Percentiles rank a stretch among this genome's conserved stretches.
These are phyloP conservation scores for Ormyrus thymus DNA, from an alignment of 2,888 invertebrate genomes.

Conservation along the genomic window DNA sequence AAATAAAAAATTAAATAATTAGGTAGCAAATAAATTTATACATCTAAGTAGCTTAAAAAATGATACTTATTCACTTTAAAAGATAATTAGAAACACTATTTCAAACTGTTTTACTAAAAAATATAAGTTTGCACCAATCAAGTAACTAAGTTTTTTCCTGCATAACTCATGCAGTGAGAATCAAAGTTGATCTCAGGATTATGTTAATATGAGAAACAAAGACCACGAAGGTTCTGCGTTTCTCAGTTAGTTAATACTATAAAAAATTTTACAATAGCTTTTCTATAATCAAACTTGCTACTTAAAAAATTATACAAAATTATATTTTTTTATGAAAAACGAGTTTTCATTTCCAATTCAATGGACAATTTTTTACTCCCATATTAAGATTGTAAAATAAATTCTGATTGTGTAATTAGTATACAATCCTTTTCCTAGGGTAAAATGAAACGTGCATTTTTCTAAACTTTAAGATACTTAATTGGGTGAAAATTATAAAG, in stretches of 20 bases:
- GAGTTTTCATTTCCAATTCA: not conserved
- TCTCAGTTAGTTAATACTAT: slow-evolving; percentile 26
- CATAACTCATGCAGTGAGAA: slow-evolving; percentile 28
- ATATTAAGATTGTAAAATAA: not conserved
- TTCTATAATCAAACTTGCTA: slow-evolving; percentile 13
- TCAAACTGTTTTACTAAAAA: slow-evolving; percentile 5
- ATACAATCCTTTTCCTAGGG: not conserved
- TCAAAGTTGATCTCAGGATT: slow-evolving; percentile 38
- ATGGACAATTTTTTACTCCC: too few relatives aligned
- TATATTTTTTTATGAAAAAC: not conserved
- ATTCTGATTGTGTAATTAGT: not conserved
- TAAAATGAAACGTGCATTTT: not conserved
- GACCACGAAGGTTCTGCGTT: slow-evolving; percentile 9
- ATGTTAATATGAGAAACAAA: slow-evolving; percentile 39
- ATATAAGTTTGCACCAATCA: slow-evolving; percentile 36
- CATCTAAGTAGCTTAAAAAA: not conserved
- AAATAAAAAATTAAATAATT: slow-evolving; percentile 10
- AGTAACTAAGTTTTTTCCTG: slow-evolving; percentile 36
- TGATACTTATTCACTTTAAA: not conserved
- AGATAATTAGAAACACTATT: not conserved
- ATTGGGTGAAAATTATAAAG: not conserved
- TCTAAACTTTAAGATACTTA: slow-evolving; percentile 9
- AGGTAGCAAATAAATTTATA: slow-evolving; percentile 27
- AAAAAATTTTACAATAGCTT: slow-evolving; percentile 8
- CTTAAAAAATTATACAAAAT: not conserved